These are phyloP conservation scores for Siniperca undulata DNA, from an alignment of 2,797 vertebrate genomes.

Conservation along the genomic window DNA sequence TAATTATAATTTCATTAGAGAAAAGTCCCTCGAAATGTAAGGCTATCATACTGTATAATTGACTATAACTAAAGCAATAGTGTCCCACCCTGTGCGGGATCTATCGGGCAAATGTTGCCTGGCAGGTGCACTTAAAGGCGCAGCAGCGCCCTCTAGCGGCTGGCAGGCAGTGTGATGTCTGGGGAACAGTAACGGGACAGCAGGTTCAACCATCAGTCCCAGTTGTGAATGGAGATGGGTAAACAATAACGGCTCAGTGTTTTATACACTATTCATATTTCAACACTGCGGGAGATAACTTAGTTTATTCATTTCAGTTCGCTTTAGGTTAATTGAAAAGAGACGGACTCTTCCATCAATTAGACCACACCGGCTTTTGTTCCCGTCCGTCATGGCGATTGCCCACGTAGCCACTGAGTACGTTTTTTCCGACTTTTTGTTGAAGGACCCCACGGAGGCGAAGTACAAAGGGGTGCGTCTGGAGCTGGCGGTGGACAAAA, in stretches of 20 bases:
- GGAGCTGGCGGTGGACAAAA: conserved; percentile 94
- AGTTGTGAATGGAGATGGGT: conserved; percentile 28
- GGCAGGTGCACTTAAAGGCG: not conserved
- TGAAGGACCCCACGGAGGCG: conserved; percentile 91
- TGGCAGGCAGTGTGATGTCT: not conserved
- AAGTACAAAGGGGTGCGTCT: conserved; percentile 93
- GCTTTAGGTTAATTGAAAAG: conserved; percentile 17
- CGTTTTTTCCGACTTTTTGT: conserved; percentile 95
- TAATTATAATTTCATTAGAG: not conserved
- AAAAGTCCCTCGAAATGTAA: not conserved
- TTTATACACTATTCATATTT: not conserved
- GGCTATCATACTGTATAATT: not conserved
- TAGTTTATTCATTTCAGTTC: not conserved
- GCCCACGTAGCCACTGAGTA: conserved; percentile 95
- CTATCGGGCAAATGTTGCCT: not conserved
- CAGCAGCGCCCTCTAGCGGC: conserved; percentile 27
- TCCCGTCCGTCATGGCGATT: conserved; percentile 88
- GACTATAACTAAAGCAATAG: not conserved
- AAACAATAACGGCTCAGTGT: conserved; percentile 29
- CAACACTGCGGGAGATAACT: not conserved
- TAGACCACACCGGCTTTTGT: conserved; percentile 41
- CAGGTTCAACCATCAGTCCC: conserved; percentile 50
- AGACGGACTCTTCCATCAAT: conserved; percentile 17
- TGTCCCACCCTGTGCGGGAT: not conserved
- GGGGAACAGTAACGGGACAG: conserved; percentile 50